Base-by-base conservation (phyloP, 2,113 vertebrate genomes). In the Datnioides undecimradiatus region DNA sequence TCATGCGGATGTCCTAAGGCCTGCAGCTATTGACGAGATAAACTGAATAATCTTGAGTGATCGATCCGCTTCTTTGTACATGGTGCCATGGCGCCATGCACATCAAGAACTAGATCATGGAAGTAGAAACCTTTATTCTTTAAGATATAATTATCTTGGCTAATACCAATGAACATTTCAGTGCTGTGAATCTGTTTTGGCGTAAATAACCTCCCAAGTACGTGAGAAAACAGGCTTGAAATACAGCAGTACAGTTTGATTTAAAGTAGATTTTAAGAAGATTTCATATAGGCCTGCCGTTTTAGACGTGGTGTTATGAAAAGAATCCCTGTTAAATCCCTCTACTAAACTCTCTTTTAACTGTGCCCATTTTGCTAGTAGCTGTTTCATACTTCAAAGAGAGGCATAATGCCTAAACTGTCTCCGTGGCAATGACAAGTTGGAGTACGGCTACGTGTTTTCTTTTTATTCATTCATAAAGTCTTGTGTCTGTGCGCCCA, bases 371-470 rank as follows among this genome's bases (percentile, higher is more conserved):
- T 60, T 60, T 21, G 40, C 62, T 66, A 19, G 51, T 31, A 34
- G 81, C 68, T 34, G 14, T 64, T 73, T 76, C 46, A 7, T 48
- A 76, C 65, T 75, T 78, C 60, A 79, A 82, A 79, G 64, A 36
- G 21, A 76, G 27, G n/a, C 40, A 11, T n/a, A 74, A 58, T 66
- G 41, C 33, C 63, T 25, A 60, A 78, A 79, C 55, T 19, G 34
- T 46, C 40, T 66, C 34, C 27, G 41, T 66, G n/a, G 34, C 45
- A 71, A 65, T 62, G 34, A 29, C 40, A 68, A 34, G 68, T 64
- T 25, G 71, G 40, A 79, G 64, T 17, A 0, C 36, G 1, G 36
- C 49, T 3, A 33, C 23, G 33, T 43, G 7, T 67, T 49, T 58
- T 31, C 23, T 66, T 49, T 49, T 52, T 45, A 69, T 79, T 49